phyloP scores from a whole-genome alignment of 2,888 invertebrate genomes.

The Drosophila lutescens region DNA sequence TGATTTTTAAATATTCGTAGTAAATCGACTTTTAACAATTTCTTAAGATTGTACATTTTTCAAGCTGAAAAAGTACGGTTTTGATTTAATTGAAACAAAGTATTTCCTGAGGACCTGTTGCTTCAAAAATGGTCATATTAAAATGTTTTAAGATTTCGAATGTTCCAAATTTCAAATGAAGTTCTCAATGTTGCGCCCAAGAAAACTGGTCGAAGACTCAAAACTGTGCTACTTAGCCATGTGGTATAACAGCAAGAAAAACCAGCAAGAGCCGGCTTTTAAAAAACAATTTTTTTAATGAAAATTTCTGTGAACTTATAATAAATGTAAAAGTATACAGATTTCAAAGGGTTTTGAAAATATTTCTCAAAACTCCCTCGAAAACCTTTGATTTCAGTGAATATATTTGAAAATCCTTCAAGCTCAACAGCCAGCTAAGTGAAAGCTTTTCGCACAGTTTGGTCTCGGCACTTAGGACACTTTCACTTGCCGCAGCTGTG shows the following conservation, averaged over 20 bases:
- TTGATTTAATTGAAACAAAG: too few relatives aligned
- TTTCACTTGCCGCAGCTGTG: conserved; percentile 21
- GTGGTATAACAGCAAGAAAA: neutral
- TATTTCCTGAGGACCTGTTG: too few relatives aligned
- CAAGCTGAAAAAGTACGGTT: too few relatives aligned
- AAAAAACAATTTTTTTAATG: too few relatives aligned
- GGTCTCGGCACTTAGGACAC: conserved; percentile 24
- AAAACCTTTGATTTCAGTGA: neutral
- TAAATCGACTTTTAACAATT: neutral
- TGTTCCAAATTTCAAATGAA: conserved; percentile 1
- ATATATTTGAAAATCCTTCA: conserved; percentile 6
- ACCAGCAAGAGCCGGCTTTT: neutral
- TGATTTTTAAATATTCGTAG: neutral
- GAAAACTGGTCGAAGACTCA: neutral
- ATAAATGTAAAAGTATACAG: too few relatives aligned
- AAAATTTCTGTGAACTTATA: neutral
- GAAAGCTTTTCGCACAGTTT: conserved; percentile 35
- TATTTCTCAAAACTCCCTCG: neutral
- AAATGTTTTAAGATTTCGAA: neutral
- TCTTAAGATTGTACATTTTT: neutral
- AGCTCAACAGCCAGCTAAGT: conserved; percentile 4
- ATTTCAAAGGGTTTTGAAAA: too few relatives aligned
- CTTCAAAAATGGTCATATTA: too few relatives aligned
- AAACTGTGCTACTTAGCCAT: conserved; percentile 11
- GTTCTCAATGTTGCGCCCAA: conserved; percentile 4